Evolutionary conservation across 1,140 invertebrate genomes (phyloP).

Genomic region (Conus betulinus): DNA sequence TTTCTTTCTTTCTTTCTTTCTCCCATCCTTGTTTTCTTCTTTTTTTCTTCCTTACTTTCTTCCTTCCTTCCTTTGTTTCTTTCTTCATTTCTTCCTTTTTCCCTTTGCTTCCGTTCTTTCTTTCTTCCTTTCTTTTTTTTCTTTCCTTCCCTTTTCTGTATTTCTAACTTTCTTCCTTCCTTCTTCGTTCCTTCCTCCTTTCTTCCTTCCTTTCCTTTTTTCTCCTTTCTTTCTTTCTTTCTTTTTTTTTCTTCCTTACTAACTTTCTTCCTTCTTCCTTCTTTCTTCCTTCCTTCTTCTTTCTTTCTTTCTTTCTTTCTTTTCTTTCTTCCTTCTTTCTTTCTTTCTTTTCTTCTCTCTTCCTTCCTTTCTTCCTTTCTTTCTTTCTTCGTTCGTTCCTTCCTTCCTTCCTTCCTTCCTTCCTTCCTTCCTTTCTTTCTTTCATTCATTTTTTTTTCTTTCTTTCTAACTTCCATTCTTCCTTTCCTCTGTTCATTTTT

Average conservation of each 20-base stretch:
- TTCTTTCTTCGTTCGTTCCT: not conserved
- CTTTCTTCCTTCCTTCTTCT: not conserved
- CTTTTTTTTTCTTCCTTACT: not conserved
- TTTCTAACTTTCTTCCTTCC: not conserved
- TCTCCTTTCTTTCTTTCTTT: not conserved
- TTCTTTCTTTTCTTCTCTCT: slow-evolving; percentile 1
- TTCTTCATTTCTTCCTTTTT: not conserved
- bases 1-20: not conserved
- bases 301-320: slow-evolving; percentile 11
- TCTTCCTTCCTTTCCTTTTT: not conserved
- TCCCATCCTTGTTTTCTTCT: too few species aligned
- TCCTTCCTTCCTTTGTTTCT: not conserved
- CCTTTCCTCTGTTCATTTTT: too few species aligned
- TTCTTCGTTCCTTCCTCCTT: not conserved
- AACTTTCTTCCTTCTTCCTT: not conserved
- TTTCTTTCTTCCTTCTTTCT: not conserved
- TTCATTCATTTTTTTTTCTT: too few species aligned
- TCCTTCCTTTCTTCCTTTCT: not conserved
- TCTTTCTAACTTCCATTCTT: too few species aligned
- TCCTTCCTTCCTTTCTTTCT: too few species aligned
- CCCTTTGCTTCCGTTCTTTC: not conserved
- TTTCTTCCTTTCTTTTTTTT: slow-evolving; percentile 14
- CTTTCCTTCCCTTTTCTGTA: not conserved
- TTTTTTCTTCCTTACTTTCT: not conserved
- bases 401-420: too few species aligned